These are phyloP conservation scores for Bombus terrestris DNA, from an alignment of 1,140 invertebrate species.

Conservation along the genomic window DNA sequence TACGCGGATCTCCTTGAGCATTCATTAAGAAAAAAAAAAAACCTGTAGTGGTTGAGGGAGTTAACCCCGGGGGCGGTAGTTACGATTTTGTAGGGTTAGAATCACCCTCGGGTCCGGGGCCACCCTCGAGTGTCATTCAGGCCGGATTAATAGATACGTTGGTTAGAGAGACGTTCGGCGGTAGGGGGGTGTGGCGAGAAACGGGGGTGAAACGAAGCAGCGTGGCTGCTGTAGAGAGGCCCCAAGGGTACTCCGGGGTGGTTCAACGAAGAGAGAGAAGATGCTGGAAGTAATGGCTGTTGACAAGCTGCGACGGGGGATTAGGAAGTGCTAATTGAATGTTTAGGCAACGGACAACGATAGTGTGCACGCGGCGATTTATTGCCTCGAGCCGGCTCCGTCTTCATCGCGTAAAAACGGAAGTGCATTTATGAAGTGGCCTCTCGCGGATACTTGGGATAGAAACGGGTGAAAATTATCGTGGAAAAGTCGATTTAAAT, in stretches of 20 bases:
- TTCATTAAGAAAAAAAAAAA: constrained; percentile 73
- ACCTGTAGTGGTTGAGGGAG: constrained; percentile 64
- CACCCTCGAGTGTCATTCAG: constrained; percentile 81
- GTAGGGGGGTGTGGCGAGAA: constrained; percentile 23
- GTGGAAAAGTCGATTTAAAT: not conserved
- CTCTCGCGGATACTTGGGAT: not conserved
- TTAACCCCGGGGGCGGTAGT: constrained; percentile 64
- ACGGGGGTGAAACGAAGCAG: constrained; percentile 43
- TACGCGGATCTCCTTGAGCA: constrained; percentile 74
- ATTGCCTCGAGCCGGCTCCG: constrained; percentile 24
- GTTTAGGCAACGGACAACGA: constrained; percentile 72
- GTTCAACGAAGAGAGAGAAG: constrained; percentile 71
- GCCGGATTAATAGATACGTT: constrained; percentile 81
- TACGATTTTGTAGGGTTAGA: constrained; percentile 76
- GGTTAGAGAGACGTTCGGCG: constrained; percentile 68
- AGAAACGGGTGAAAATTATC: not conserved
- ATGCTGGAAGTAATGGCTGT: constrained; percentile 83
- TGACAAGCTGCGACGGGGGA: constrained; percentile 79
- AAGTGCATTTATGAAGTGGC: not conserved
- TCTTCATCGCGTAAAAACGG: not conserved
- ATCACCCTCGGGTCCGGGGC: constrained; percentile 61
- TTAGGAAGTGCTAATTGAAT: constrained; percentile 83
- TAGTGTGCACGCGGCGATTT: constrained; percentile 44
- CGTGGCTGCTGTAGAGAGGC: constrained; percentile 54
- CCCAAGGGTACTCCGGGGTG: constrained; percentile 58